These are phyloP conservation scores for Clamator glandarius DNA, from an alignment of 2,797 vertebrate species.

Conservation along the genomic window DNA sequence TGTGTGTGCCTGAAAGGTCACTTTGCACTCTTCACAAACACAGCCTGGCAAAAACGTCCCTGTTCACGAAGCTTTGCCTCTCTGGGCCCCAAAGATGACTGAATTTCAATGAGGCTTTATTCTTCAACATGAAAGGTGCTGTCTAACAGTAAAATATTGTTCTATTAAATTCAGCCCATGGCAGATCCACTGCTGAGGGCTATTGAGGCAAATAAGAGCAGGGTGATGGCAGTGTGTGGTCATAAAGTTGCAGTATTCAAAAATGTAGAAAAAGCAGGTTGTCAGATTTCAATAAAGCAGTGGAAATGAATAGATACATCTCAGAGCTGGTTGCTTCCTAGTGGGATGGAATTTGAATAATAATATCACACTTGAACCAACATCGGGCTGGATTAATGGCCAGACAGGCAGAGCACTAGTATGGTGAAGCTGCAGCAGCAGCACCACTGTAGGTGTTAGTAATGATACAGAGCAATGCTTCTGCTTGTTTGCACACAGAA, in stretches of 20 bases:
- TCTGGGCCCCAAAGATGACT: constrained; percentile 50
- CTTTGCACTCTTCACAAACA: background rate
- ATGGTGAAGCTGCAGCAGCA: background rate
- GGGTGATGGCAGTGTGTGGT: constrained; percentile 63
- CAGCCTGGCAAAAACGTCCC: background rate
- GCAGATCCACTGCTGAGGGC: constrained; percentile 70
- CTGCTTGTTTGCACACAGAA: constrained; percentile 37
- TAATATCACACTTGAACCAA: constrained; percentile 49
- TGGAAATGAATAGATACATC: constrained; percentile 60
- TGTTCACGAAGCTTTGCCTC: background rate
- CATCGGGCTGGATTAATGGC: constrained; percentile 27
- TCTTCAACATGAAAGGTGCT: constrained; percentile 67
- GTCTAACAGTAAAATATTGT: constrained; percentile 68
- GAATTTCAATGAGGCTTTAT: constrained; percentile 72
- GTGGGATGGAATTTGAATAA: constrained; percentile 64
- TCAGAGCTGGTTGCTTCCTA: constrained; percentile 45
- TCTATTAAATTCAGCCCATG: constrained; percentile 71
- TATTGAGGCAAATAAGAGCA: constrained; percentile 71
- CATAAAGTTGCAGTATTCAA: constrained; percentile 72
- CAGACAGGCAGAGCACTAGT: constrained; percentile 32
- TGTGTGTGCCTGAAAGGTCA: background rate
- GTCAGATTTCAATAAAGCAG: constrained; percentile 60
- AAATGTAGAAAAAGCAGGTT: constrained; percentile 65
- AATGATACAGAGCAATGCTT: background rate
- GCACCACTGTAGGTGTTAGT: background rate